phyloP scores from a whole-genome alignment of 1,140 invertebrate genomes.

The Drosophila pectinifera region DNA sequence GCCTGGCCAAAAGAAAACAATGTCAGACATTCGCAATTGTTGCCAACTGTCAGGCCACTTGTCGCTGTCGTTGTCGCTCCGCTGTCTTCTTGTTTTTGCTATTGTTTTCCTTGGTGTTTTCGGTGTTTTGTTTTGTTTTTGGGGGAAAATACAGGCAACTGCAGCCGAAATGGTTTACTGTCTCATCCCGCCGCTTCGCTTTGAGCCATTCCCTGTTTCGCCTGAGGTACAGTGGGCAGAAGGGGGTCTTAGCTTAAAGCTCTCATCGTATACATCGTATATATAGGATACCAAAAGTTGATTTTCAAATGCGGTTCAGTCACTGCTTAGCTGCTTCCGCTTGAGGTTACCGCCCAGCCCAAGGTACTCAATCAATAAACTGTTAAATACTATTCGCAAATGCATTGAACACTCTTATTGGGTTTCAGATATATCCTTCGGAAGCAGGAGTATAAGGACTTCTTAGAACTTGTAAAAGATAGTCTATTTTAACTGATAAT shows the following conservation, averaged over 20 bases:
- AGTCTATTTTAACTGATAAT: no score
- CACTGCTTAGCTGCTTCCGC: background rate
- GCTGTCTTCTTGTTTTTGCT: slow-evolving; percentile 21
- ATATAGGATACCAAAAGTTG: background rate
- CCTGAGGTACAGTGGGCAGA: slow-evolving; percentile 1
- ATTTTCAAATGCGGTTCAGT: slow-evolving; percentile 11
- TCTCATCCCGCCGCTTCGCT: slow-evolving; percentile 28
- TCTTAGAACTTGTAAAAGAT: no score
- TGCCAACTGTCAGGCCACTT: slow-evolving; percentile 61
- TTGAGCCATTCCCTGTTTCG: slow-evolving; percentile 34
- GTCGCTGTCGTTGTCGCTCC: slow-evolving; percentile 47
- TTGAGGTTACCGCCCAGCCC: background rate
- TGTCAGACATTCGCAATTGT: slow-evolving; percentile 64
- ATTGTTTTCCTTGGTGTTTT: slow-evolving; percentile 5
- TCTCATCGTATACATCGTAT: slow-evolving; percentile 1
- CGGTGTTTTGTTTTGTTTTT: slow-evolving; percentile 36
- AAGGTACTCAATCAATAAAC: slow-evolving; percentile 7
- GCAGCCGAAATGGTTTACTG: slow-evolving; percentile 61
- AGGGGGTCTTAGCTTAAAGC: slow-evolving; percentile 25
- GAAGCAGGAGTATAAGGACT: no score
- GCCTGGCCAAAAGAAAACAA: slow-evolving; percentile 44
- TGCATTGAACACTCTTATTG: slow-evolving; percentile 21
- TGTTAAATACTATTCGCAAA: slow-evolving; percentile 31
- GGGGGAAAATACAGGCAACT: slow-evolving; percentile 9
- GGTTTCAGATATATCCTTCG: no score